A percentile compares a stretch with the other conserved stretches of the same genome.
Conservation (phyloP, 2,888 invertebrate genomes). For the Lithophane socia region DNA sequence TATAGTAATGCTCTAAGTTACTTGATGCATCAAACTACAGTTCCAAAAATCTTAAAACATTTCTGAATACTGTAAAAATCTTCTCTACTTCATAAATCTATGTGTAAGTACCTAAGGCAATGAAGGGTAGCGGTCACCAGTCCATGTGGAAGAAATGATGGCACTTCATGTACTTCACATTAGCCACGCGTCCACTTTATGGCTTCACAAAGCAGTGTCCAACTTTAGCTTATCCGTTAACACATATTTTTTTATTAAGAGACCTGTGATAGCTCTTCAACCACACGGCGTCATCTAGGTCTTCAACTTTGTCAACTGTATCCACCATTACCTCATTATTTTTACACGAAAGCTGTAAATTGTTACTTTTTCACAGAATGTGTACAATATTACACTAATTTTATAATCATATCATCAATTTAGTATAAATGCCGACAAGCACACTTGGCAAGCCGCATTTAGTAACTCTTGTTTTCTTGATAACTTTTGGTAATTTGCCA, state of each 20-base stretch:
- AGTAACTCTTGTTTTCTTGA: conserved; percentile 52
- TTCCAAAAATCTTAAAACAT: conserved; percentile 46
- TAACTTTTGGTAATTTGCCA: conserved; percentile 55
- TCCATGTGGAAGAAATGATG: conserved; percentile 33
- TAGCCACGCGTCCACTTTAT: conserved; percentile 29
- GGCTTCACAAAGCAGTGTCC: conserved; percentile 30
- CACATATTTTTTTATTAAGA: conserved; percentile 10
- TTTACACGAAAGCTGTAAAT: conserved; percentile 41
- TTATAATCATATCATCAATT: conserved; percentile 44
- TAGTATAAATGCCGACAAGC: conserved; percentile 46
- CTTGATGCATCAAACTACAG: conserved; percentile 59
- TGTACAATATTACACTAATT: conserved; percentile 41
- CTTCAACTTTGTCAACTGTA: conserved; percentile 40
- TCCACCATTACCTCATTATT: conserved; percentile 45
- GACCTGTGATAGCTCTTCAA: neutral
- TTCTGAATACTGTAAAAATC: conserved; percentile 54
- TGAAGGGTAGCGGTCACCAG: conserved; percentile 49
- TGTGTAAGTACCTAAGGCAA: conserved; percentile 47
- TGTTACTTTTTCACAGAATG: conserved; percentile 33
- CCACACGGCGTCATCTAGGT: conserved; percentile 15
- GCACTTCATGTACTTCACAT: conserved; percentile 33
- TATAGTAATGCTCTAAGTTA: conserved; percentile 48
- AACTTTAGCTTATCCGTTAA: conserved; percentile 15
- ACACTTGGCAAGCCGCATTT: conserved; percentile 40
- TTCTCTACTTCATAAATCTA: conserved; percentile 49